Evolutionary conservation across 2,797 vertebrate species (phyloP), one percentile per base, ranked within the genome.

Genomic region (Gobio occitaniae): DNA sequence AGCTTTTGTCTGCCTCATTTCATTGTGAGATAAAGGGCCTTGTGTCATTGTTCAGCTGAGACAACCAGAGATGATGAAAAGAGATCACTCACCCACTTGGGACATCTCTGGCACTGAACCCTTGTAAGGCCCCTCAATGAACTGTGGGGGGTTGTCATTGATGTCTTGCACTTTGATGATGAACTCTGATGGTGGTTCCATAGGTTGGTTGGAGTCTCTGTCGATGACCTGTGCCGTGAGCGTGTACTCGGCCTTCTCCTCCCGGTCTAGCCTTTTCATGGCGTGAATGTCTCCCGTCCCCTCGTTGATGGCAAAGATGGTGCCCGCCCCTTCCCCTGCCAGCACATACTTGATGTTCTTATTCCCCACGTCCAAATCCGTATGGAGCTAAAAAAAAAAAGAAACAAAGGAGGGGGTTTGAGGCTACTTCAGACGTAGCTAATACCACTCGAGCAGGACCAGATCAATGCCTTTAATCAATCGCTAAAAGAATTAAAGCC

Each of bases 111-210:
- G 97, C 85, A 99, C 97, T 0, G 96, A 97, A 13, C 97, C 98
- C 2, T 96, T 95, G 93, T 99, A 99, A 0, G 97, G 98, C 16
- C 97, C 98, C 68, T 97, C 96, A 0, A 96, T 93, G 93, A 99
- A 99, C 92, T 99, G 97, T 0, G 98, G 98, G 0, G 98, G 95
- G 21, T 99, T 99, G 94, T 99, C 98, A 36, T 99, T 99, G 94
- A 99, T 99, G 94, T 99, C 98, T 93, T 99, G 98, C 81, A 99
- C 98, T 94, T 99, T 99, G 89, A 99, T 99, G 92, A 99, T 99
- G 95, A 99, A 99, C 92, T 99, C 97, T 0, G 98, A 99, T 21
- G 98, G 97, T 1, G 98, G 96, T 89, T 99, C 98, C 89, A 99
- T 90, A 75, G 97, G 97, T 87, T 97, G 95, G 88, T 97, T 96